Evolutionary conservation across 1,140 invertebrate species (phyloP).

Genomic region (Zaprionus ghesquierei): DNA sequence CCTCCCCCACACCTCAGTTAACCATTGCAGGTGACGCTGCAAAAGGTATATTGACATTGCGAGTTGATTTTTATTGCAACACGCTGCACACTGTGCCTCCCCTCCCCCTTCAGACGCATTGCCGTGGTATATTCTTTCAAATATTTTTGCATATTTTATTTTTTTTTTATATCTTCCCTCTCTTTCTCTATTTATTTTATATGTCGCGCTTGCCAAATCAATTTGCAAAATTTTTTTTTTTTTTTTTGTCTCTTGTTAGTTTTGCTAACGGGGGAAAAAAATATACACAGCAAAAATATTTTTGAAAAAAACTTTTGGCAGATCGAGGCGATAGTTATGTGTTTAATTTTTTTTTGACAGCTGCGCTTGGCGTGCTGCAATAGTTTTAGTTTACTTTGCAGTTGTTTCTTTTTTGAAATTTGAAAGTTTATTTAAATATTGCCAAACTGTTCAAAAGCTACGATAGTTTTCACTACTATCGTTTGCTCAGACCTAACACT

Average conservation of each 20-base stretch:
- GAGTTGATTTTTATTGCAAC: background rate
- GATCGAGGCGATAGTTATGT: background rate
- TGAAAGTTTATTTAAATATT: background rate
- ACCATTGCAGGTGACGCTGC: background rate
- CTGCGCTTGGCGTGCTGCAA: background rate
- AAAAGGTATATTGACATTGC: constrained; percentile 7
- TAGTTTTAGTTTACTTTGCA: background rate
- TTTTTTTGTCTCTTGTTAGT: background rate
- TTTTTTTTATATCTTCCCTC: no score
- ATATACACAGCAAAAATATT: background rate
- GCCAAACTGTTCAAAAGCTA: no score
- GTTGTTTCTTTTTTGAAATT: background rate
- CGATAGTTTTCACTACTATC: background rate
- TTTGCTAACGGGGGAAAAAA: background rate
- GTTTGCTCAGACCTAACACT: background rate
- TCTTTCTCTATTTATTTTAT: background rate
- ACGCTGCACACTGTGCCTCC: background rate
- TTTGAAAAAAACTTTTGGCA: no score
- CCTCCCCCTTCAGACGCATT: background rate
- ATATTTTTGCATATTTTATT: background rate
- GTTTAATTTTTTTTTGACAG: background rate
- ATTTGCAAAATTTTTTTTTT: no score
- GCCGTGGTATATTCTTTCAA: background rate
- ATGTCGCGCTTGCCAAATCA: background rate
- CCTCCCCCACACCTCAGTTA: no score